Conservation (phyloP, 2,797 vertebrate genomes). For the Tragelaphus oryx region DNA sequence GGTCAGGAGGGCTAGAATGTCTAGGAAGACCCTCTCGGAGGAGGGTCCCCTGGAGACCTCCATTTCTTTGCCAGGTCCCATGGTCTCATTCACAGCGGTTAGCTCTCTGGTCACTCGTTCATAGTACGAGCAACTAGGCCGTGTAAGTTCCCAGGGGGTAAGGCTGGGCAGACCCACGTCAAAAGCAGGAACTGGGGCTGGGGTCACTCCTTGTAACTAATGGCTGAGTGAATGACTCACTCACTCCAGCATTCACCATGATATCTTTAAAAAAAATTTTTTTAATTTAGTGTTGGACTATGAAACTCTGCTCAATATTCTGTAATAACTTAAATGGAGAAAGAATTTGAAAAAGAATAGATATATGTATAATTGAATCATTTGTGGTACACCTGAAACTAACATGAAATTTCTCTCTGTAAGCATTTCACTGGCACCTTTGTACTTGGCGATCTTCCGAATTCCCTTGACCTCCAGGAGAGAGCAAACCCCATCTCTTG, state of each 20-base stretch:
- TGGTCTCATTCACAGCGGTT: not conserved
- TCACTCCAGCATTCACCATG: not conserved
- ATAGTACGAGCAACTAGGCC: fast-evolving
- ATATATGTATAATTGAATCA: not conserved
- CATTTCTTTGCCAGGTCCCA: not conserved
- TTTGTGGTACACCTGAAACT: not conserved
- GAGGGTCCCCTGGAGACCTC: not conserved
- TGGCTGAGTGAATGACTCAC: not conserved
- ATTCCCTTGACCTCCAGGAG: conserved; percentile 63
- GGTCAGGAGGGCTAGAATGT: not conserved
- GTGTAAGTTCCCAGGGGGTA: not conserved
- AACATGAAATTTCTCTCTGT: not conserved
- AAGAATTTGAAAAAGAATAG: not conserved
- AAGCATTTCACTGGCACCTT: not conserved
- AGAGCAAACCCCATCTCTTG: conserved; percentile 46
- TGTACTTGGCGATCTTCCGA: not conserved
- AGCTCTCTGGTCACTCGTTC: not conserved
- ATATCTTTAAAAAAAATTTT: not conserved
- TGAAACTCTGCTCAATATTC: not conserved
- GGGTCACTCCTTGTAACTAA: not conserved
- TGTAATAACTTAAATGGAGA: not conserved
- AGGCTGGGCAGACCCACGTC: not conserved
- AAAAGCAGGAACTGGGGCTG: not conserved
- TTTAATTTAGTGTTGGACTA: not conserved
- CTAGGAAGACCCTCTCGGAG: conserved; percentile 4